phyloP scores from a whole-genome alignment of 2,113 vertebrate species.

The Brachyhypopomus occidentalis region DNA sequence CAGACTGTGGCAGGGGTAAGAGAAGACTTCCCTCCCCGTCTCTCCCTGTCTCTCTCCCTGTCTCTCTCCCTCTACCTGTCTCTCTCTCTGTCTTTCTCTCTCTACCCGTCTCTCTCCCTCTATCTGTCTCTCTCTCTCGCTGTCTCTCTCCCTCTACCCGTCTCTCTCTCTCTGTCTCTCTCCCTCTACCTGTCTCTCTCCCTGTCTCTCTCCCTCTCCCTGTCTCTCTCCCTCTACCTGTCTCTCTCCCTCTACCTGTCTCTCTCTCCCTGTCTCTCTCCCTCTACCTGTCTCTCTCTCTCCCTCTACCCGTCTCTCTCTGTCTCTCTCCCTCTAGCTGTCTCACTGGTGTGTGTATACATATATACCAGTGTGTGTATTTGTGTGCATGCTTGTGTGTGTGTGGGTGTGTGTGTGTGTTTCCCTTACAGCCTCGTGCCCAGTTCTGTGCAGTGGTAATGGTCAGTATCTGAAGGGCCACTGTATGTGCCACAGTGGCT shows the following conservation, averaged over 20 bases:
- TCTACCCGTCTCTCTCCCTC: not conserved
- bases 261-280: not conserved
- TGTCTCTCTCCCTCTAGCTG: not conserved
- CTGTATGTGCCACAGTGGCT: conserved; percentile 96
- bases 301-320: not conserved
- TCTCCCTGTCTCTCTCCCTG: not conserved
- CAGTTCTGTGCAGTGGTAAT: conserved; percentile 95
- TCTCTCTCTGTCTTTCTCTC: no score
- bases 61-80: no score
- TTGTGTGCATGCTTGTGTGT: conserved; percentile 38
- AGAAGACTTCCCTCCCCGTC: not conserved
- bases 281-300: not conserved
- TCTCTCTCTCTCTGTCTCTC: no score
- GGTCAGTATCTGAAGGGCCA: conserved; percentile 97
- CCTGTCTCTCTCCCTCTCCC: not conserved
- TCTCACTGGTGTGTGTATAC: not conserved
- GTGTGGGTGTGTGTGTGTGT: conserved; percentile 50
- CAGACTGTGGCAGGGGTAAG: conserved; percentile 94
- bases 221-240: not conserved
- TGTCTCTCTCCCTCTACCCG: no score
- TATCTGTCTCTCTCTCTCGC: no score
- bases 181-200: no score
- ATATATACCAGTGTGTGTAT: conserved; percentile 18
- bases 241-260: no score
- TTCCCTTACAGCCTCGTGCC: conserved; percentile 85